phyloP scores from a whole-genome alignment of 2,113 vertebrate species.

The Bolborhynchus lineola region DNA sequence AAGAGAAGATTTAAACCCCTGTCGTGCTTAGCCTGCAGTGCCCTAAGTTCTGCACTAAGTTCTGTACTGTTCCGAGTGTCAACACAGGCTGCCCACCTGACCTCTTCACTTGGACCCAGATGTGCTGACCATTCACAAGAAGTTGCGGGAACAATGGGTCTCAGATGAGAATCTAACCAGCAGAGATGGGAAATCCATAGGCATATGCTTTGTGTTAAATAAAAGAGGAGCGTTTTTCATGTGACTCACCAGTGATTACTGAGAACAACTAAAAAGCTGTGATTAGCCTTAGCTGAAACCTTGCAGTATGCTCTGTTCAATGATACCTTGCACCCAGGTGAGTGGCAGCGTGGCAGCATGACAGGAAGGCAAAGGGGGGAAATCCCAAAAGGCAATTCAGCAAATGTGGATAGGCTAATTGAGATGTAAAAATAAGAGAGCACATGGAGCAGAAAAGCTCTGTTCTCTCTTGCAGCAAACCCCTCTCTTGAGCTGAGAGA shows the following conservation, averaged over 20 bases:
- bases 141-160: neutral
- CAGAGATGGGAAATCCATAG: neutral
- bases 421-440: neutral
- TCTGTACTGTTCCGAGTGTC: neutral
- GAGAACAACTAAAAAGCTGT: neutral
- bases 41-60: neutral
- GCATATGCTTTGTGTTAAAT: neutral
- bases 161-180: neutral
- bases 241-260: constrained; percentile 34
- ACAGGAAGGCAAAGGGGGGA: neutral
- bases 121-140: neutral
- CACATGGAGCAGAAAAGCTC: neutral
- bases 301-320: neutral
- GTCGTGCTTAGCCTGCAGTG: neutral
- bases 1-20: neutral
- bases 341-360: neutral
- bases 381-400: neutral
- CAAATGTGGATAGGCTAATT: neutral
- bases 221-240: neutral
- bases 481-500: neutral
- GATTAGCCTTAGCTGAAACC: constrained; percentile 27
- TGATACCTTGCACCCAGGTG: neutral
- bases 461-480: neutral
- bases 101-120: neutral
- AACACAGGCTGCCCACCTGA: neutral